Evolutionary conservation across 2,888 invertebrate species (phyloP).

Genomic region (Melieria picta): DNA sequence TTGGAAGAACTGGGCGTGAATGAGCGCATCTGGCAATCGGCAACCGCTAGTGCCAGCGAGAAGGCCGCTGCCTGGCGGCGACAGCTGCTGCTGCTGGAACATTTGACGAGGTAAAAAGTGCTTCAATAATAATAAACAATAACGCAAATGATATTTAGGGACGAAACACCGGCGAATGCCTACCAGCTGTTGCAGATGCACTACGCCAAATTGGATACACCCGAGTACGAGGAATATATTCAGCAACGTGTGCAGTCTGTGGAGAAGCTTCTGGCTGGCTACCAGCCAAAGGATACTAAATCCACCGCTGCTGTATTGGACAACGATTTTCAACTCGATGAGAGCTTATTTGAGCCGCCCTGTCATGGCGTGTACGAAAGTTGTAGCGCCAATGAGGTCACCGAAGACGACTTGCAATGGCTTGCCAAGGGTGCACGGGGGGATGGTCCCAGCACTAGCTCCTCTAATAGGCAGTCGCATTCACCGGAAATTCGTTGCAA

Average conservation of each 20-base stretch:
- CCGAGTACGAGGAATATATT: not conserved
- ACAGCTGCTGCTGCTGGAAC: constrained; percentile 11
- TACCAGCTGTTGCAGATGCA: constrained; percentile 15
- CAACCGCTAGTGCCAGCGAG: constrained; percentile 1
- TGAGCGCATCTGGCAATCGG: constrained; percentile 22
- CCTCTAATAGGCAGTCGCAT: not conserved
- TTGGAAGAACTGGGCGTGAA: not conserved
- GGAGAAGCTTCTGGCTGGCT: not conserved
- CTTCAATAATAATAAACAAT: not conserved
- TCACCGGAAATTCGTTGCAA: not conserved
- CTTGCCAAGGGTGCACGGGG: not conserved
- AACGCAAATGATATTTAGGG: not conserved
- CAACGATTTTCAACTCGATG: constrained; percentile 7
- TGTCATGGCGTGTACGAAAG: constrained; percentile 23
- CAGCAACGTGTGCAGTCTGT: constrained; percentile 13
- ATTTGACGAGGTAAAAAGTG: constrained; percentile 4
- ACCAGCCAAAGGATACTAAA: too few relatives aligned
- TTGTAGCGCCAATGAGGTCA: constrained; percentile 14
- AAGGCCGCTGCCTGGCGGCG: constrained; percentile 26
- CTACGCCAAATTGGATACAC: constrained; percentile 12
- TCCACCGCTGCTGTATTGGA: too few relatives aligned
- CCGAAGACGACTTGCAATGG: not conserved
- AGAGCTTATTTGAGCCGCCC: constrained; percentile 15
- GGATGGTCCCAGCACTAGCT: not conserved
- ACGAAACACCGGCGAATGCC: not conserved